Evolutionary conservation across 2,113 vertebrate genomes (phyloP).

Genomic region (Tragelaphus scriptus): DNA sequence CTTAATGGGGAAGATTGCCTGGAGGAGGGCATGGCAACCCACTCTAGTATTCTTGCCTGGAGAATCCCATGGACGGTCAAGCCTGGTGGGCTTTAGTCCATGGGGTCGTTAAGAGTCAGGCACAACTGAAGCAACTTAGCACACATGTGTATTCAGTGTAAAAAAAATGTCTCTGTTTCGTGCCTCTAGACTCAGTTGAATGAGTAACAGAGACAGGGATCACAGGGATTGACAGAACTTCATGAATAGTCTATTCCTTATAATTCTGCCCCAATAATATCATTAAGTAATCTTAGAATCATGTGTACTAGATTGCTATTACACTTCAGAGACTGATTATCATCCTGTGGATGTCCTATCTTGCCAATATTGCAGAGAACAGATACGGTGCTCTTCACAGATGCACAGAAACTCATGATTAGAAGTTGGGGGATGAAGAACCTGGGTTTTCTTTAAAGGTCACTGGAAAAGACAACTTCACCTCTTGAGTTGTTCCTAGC

Average conservation of each 20-base stretch:
- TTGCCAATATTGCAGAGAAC: too few relatives aligned
- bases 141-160: background rate
- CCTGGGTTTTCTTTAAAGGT: background rate
- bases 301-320: rapidly evolving
- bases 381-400: background rate
- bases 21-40: background rate
- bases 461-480: background rate
- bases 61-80: background rate
- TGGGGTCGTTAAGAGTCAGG: background rate
- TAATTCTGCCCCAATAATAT: background rate
- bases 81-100: background rate
- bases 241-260: background rate
- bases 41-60: background rate
- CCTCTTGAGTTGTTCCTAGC: background rate
- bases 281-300: background rate
- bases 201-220: background rate
- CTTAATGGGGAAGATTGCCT: background rate
- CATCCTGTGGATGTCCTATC: background rate
- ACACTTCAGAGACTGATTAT: rapidly evolving
- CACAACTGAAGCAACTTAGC: background rate
- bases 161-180: rapidly evolving
- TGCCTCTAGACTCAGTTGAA: background rate
- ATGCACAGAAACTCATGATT: background rate
- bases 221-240: background rate
- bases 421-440: background rate